Conservation (phyloP, 1,140 invertebrate species). For the Trichonephila clavata region DNA sequence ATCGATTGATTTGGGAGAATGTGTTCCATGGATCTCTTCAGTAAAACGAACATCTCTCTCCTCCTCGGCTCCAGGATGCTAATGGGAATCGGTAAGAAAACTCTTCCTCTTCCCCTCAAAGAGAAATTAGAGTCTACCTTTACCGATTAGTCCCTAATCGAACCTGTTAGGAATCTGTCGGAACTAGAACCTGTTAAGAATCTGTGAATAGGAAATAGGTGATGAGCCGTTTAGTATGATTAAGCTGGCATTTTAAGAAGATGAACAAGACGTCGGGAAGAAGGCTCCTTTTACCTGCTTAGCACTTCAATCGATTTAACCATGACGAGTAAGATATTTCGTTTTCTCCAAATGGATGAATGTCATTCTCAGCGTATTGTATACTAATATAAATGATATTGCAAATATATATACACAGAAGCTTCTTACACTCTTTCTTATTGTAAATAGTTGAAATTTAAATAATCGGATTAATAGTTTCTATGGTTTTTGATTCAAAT, state of each 20-base stretch:
- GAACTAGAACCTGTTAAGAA: no score
- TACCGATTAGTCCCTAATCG: neutral
- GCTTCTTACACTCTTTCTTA: no score
- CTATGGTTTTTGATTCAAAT: no score
- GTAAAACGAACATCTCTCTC: neutral
- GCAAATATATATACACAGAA: no score
- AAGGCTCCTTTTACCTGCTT: constrained; percentile 45
- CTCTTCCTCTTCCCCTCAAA: neutral
- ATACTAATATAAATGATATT: no score
- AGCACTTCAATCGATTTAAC: constrained; percentile 18
- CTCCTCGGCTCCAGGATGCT: neutral
- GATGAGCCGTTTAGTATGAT: neutral
- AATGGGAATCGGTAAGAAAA: constrained; percentile 37
- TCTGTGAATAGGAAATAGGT: no score
- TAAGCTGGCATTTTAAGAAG: neutral
- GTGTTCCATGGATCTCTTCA: neutral
- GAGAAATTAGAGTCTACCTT: neutral
- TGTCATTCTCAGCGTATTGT: no score
- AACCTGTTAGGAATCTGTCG: neutral
- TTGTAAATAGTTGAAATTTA: no score
- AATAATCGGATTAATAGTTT: no score
- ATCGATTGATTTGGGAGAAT: constrained; percentile 35
- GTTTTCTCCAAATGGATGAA: neutral
- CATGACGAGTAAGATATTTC: constrained; percentile 15
- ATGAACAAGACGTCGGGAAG: constrained; percentile 40